Percentiles rank a stretch among this genome's conserved stretches.
Evolutionary conservation across 2,113 vertebrate species (phyloP).

Genomic region (Lycaon pictus): DNA sequence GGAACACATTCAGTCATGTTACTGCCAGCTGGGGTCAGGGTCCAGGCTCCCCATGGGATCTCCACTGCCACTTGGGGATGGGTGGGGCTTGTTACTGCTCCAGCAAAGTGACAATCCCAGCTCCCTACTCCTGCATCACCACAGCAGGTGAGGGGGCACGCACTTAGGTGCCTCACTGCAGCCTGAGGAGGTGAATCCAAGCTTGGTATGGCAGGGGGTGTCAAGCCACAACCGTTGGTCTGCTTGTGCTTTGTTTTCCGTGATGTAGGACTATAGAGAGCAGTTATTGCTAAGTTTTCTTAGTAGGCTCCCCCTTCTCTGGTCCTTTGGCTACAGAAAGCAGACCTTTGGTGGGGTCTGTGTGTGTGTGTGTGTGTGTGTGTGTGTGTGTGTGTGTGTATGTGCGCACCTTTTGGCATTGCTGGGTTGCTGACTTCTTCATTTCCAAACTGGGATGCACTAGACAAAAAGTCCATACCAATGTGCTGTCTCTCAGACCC

Average conservation of each 20-base stretch:
- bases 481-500: too few relatives aligned
- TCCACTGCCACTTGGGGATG: background rate
- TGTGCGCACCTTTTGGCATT: too few relatives aligned
- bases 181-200: background rate
- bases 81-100: background rate
- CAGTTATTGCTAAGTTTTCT: background rate
- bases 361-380: fast-evolving
- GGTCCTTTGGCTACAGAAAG: background rate
- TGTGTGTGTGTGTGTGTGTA: fast-evolving
- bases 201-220: too few relatives aligned
- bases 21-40: background rate
- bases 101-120: background rate
- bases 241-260: background rate
- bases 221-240: background rate
- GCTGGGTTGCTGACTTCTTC: background rate
- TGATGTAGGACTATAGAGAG: background rate
- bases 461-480: background rate
- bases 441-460: background rate
- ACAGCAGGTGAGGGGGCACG: background rate
- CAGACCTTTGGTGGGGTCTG: fast-evolving
- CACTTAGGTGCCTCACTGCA: background rate
- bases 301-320: background rate
- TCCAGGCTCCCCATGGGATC: background rate
- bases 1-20: background rate
- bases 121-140: background rate